Base-by-base conservation (phyloP, 2,888 invertebrate species). In the Drosophila niveifrons region DNA sequence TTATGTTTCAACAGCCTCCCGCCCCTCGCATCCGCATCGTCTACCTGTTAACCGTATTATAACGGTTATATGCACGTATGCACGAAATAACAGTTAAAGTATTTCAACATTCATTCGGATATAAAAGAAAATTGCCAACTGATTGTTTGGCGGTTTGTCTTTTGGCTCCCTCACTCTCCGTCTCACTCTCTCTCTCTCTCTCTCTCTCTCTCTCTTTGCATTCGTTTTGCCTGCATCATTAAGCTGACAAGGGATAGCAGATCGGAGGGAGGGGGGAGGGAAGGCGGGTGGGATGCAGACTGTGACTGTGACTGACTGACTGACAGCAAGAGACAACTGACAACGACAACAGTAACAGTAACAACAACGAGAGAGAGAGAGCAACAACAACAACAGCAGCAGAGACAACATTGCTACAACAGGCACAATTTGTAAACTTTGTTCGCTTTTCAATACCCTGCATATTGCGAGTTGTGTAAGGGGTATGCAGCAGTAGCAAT, bases 11-110 rank as follows among this genome's bases (percentile, higher is more conserved):
- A 62, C 72, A 0, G 43, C n/a, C 9, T 9, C 1, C 34, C 43
- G 2, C 29, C 13, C 0, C 23, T 6, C 39, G 8, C 18, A 29
- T 9, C 6, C 2, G 3, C 44, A 31, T 9, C 17, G 18, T 50
- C 44, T 62, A 57, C 13, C 48, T 67, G 65, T 82, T 78, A 81
- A 78, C 70, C 72, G 81, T 79, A 82, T 81, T 83, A 72, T 83
- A 86, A 84, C 84, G 80, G 82, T 72, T 82, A 71, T 83, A 69
- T 76, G 75, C 79, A 76, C 75, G 77, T 77, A 79, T 71, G 70
- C 79, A 86, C 81, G 77, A 82, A 86, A 77, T 70, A 82, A 75
- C 77, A 82, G 85, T 84, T 82, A 80, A 84, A 80, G 84, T 82
- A 85, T 82, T 78, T 85, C 75, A 82, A 79, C 82, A 83, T 78